A percentile compares a stretch with the other conserved stretches of the same genome.
These are phyloP conservation scores for Calcarius ornatus DNA, from an alignment of 2,113 vertebrate species.

Conservation along the genomic window DNA sequence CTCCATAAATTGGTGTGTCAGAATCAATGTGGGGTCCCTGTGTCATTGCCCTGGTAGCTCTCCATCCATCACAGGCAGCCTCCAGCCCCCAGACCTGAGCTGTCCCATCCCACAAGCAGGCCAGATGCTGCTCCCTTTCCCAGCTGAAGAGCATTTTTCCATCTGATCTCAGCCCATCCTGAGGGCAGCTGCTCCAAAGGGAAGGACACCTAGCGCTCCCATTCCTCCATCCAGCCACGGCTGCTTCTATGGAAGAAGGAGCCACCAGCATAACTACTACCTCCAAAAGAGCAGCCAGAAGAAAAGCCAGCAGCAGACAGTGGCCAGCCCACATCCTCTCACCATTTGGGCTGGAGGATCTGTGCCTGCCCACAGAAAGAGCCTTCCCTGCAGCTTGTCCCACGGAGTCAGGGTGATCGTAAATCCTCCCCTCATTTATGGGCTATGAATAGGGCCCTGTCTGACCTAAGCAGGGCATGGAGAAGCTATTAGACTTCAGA, in stretches of 20 bases:
- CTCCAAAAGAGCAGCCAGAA: conserved; percentile 3
- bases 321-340: conserved; percentile 37
- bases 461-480: conserved; percentile 61
- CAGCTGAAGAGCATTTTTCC: not conserved
- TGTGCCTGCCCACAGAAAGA: not conserved
- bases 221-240: not conserved
- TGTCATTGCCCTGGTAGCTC: not conserved
- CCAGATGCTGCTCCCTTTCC: not conserved
- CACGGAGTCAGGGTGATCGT: not conserved
- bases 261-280: not conserved
- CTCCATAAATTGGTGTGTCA: not conserved
- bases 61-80: not conserved
- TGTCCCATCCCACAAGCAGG: not conserved
- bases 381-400: conserved; percentile 46
- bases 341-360: not conserved
- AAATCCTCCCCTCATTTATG: conserved; percentile 50
- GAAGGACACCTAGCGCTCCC: fast-evolving
- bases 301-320: not conserved
- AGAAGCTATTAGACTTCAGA: conserved; percentile 60
- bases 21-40: not conserved
- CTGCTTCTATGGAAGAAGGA: not conserved
- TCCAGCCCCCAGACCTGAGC: not conserved
- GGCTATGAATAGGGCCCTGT: conserved; percentile 63
- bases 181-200: not conserved
- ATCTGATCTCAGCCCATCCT: not conserved